Conservation (phyloP, 2,888 invertebrate species). For the Andrena bucephala region DNA sequence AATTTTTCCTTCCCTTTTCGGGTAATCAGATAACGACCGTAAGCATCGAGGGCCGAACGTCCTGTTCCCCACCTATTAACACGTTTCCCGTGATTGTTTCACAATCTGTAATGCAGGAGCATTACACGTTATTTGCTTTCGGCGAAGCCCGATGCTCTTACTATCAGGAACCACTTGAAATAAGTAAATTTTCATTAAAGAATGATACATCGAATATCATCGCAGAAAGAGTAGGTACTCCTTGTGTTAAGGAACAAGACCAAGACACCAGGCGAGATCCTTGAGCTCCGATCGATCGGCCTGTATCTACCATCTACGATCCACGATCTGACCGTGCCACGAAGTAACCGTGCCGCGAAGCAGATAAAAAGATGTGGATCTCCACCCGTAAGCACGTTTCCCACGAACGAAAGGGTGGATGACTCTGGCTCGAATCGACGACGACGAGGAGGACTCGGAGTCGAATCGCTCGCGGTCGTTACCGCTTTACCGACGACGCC, state of each 20-base stretch:
- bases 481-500: conserved; percentile 69
- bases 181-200: not conserved
- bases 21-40: conserved; percentile 61
- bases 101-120: not conserved
- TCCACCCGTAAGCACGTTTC: conserved; percentile 68
- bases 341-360: conserved; percentile 42
- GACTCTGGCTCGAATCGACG: conserved; percentile 51
- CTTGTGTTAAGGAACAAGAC: not conserved
- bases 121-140: no score
- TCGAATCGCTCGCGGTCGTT: conserved; percentile 66
- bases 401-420: conserved; percentile 67
- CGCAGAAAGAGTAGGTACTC: not conserved
- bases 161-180: not conserved
- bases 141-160: no score
- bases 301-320: conserved; percentile 41
- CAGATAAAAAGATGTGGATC: conserved; percentile 61
- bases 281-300: conserved; percentile 33
- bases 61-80: conserved; percentile 19
- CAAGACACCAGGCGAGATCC: conserved; percentile 9
- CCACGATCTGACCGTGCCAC: conserved; percentile 51
- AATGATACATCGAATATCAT: not conserved
- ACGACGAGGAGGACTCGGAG: conserved; percentile 43
- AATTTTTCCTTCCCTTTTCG: conserved; percentile 20
- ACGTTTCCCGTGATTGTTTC: conserved; percentile 9
- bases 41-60: conserved; percentile 44